phyloP scores from a whole-genome alignment of 2,797 vertebrate genomes.

The Gouania willdenowi region DNA sequence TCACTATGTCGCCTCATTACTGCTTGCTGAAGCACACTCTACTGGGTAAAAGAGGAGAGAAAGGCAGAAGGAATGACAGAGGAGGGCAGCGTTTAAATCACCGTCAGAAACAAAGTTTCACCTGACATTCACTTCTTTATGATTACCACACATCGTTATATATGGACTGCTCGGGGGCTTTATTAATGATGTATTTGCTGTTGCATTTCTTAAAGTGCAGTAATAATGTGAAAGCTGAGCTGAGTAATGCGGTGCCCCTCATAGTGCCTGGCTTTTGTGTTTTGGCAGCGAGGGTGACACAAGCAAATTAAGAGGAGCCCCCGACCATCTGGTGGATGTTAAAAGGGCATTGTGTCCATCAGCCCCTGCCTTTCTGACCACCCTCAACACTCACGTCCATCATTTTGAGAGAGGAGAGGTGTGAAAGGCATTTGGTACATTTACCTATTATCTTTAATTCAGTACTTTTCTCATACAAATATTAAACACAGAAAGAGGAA shows the following conservation, averaged over 20 bases:
- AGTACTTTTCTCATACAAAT: slow-evolving; percentile 7
- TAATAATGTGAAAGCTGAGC: slow-evolving; percentile 26
- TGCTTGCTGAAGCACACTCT: slow-evolving; percentile 21
- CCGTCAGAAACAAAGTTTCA: not conserved
- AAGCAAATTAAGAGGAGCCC: slow-evolving; percentile 53
- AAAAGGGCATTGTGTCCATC: slow-evolving; percentile 44
- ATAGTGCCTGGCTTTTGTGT: slow-evolving; percentile 44
- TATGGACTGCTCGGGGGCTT: slow-evolving; percentile 1
- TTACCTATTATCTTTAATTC: no score
- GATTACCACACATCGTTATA: not conserved
- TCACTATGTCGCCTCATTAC: slow-evolving; percentile 44
- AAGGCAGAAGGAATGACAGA: not conserved
- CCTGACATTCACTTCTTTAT: slow-evolving; percentile 9
- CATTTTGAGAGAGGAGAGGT: not conserved
- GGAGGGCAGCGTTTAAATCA: not conserved
- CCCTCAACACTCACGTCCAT: slow-evolving; percentile 29
- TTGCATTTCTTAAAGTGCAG: not conserved
- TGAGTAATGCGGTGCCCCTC: slow-evolving; percentile 42
- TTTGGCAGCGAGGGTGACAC: slow-evolving; percentile 36
- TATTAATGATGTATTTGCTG: slow-evolving; percentile 14
- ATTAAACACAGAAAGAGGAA: not conserved
- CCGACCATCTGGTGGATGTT: slow-evolving; percentile 61
- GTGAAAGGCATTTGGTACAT: slow-evolving; percentile 4
- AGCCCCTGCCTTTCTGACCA: slow-evolving; percentile 21
- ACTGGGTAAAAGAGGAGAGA: not conserved